Conservation (phyloP, 2,888 invertebrate species). For the Oasisia sp. region DNA sequence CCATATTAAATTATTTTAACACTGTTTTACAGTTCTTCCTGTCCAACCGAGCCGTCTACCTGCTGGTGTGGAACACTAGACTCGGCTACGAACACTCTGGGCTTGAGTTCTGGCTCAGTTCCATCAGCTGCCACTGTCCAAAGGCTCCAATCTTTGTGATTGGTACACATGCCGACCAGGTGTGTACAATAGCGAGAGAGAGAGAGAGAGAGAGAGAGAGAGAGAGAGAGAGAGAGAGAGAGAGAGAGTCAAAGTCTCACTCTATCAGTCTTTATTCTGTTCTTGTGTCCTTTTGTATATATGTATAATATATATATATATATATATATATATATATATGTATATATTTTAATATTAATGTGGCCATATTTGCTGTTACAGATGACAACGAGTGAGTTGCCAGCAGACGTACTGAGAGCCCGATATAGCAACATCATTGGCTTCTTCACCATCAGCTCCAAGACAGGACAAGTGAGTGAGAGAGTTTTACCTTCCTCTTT, state of each 20-base stretch:
- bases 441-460: slow-evolving; percentile 39
- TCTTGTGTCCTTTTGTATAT: no score
- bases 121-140: slow-evolving; percentile 52
- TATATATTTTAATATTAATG: neutral
- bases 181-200: slow-evolving; percentile 33
- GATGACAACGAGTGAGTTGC: slow-evolving; percentile 42
- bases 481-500: neutral
- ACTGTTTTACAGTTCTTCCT: slow-evolving; percentile 48
- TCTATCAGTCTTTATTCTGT: no score
- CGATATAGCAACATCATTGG: slow-evolving; percentile 38
- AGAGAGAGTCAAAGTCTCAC: no score
- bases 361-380: slow-evolving; percentile 7
- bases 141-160: slow-evolving; percentile 51
- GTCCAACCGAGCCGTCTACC: slow-evolving; percentile 49
- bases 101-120: slow-evolving; percentile 52
- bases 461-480: slow-evolving; percentile 39
- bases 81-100: slow-evolving; percentile 52
- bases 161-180: slow-evolving; percentile 53
- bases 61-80: slow-evolving; percentile 51
- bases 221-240: no score
- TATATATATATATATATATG: no score
- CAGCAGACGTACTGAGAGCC: slow-evolving; percentile 32
- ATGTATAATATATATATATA: no score
- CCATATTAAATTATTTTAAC: no score
- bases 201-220: no score